Conservation (phyloP, 2,797 vertebrate species). For the Sternarchorhynchus goeldii region DNA sequence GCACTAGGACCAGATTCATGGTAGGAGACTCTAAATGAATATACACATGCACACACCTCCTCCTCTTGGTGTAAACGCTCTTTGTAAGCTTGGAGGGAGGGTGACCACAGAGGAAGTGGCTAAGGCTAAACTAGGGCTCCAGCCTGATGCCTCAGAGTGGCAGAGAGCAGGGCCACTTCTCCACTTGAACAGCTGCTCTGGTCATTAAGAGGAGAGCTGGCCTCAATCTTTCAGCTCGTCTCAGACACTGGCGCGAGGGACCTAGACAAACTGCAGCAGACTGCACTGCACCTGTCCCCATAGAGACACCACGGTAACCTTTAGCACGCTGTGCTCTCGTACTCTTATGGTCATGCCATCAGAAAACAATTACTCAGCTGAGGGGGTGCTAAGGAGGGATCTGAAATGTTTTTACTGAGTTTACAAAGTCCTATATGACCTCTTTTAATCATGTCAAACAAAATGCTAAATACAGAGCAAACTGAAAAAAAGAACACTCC, state of each 20-base stretch:
- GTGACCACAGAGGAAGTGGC: slow-evolving; percentile 19
- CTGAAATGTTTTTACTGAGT: slow-evolving; percentile 31
- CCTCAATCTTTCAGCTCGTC: slow-evolving; percentile 70
- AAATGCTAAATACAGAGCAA: slow-evolving; percentile 4
- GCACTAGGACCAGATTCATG: too few species aligned
- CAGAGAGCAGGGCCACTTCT: slow-evolving; percentile 42
- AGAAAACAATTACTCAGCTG: slow-evolving; percentile 47
- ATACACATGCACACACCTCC: neutral
- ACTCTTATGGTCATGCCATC: slow-evolving; percentile 40
- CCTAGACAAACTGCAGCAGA: slow-evolving; percentile 66
- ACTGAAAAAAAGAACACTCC: neutral
- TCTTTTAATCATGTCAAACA: slow-evolving; percentile 27
- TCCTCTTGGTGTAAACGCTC: neutral
- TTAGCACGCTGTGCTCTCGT: slow-evolving; percentile 32
- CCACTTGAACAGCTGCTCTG: slow-evolving; percentile 67
- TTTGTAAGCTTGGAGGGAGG: slow-evolving; percentile 5
- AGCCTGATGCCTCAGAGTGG: slow-evolving; percentile 43
- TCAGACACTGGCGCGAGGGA: slow-evolving; percentile 58
- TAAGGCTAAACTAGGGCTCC: slow-evolving; percentile 27
- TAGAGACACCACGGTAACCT: slow-evolving; percentile 52
- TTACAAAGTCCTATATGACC: slow-evolving; percentile 24
- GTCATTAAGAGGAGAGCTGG: slow-evolving; percentile 66
- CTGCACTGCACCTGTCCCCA: slow-evolving; percentile 56
- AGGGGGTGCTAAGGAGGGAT: slow-evolving; percentile 12
- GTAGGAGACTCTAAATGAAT: too few species aligned